A percentile compares a stretch with the other conserved stretches of the same genome.
phyloP scores from a whole-genome alignment of 1,140 invertebrate species.

The Plectus sambesii region DNA sequence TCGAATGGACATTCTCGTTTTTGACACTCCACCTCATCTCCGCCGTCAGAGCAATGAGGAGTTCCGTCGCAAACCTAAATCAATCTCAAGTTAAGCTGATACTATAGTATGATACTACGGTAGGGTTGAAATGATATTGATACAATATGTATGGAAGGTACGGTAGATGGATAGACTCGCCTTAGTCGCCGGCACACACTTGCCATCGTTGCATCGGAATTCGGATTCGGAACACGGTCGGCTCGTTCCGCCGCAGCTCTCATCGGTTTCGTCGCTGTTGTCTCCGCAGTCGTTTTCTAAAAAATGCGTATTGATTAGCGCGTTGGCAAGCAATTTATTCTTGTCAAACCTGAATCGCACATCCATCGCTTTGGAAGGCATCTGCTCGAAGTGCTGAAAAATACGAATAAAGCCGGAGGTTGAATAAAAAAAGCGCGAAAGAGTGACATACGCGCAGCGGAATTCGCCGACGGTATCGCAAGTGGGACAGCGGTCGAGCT shows the following conservation, averaged over 20 bases:
- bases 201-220: constrained; percentile 82
- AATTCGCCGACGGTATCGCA: constrained; percentile 43
- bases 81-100: constrained; percentile 14
- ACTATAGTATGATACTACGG: too few species aligned
- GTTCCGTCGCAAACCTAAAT: constrained; percentile 34
- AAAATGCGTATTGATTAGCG: constrained; percentile 20
- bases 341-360: too few species aligned
- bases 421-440: too few species aligned
- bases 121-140: too few species aligned
- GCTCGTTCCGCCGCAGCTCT: constrained; percentile 33
- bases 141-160: too few species aligned
- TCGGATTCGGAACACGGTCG: constrained; percentile 54
- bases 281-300: constrained; percentile 36
- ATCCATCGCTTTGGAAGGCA: constrained; percentile 90
- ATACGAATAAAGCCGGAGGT: too few species aligned
- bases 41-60: constrained; percentile 42
- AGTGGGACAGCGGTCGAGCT: constrained; percentile 23
- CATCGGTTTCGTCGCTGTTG: constrained; percentile 39
- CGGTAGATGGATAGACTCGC: too few species aligned
- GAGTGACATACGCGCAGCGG: too few species aligned
- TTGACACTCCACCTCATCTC: constrained; percentile 41
- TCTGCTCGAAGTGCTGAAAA: constrained; percentile 63
- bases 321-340: constrained; percentile 15
- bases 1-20: constrained; percentile 32
- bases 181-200: constrained; percentile 69